Percentiles rank a stretch among this genome's conserved stretches.
Evolutionary conservation across 2,888 invertebrate species (phyloP).

Genomic region (Serrognathus titanus): DNA sequence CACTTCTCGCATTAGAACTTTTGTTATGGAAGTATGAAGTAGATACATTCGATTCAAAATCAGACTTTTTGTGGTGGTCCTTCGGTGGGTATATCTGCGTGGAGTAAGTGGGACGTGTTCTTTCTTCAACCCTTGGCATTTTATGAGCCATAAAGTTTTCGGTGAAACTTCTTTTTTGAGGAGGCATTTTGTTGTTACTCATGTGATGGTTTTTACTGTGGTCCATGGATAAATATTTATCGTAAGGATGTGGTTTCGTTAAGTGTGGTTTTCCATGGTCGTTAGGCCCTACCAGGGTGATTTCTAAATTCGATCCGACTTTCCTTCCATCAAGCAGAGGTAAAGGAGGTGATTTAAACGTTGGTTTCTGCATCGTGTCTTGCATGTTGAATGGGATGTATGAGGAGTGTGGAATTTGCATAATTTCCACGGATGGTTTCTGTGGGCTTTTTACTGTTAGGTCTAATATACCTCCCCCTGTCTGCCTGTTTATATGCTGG

Average conservation of each 20-base stretch:
- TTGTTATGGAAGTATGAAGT: neutral
- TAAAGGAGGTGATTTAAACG: slow-evolving; percentile 32
- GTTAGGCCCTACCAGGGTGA: slow-evolving; percentile 57
- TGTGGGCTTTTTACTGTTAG: slow-evolving; percentile 57
- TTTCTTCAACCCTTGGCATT: slow-evolving; percentile 42
- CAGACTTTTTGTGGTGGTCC: slow-evolving; percentile 6
- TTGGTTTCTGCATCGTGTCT: neutral
- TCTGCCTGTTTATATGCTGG: slow-evolving; percentile 18
- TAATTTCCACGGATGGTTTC: slow-evolving; percentile 57
- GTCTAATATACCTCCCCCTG: slow-evolving; percentile 61
- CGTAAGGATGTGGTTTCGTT: slow-evolving; percentile 1
- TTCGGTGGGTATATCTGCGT: slow-evolving; percentile 9
- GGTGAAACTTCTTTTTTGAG: slow-evolving; percentile 54
- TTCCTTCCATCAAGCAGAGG: slow-evolving; percentile 48
- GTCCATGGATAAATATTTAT: neutral
- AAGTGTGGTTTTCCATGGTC: neutral
- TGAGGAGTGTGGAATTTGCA: slow-evolving; percentile 53
- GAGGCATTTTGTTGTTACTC: slow-evolving; percentile 29
- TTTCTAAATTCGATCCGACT: slow-evolving; percentile 66
- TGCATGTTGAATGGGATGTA: slow-evolving; percentile 20
- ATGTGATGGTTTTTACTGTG: slow-evolving; percentile 19
- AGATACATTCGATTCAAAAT: slow-evolving; percentile 5
- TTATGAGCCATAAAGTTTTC: slow-evolving; percentile 57
- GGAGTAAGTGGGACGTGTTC: slow-evolving; percentile 6
- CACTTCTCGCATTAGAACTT: neutral